phyloP scores from a whole-genome alignment of 2,888 invertebrate species.

The Pogonocherus hispidulus region DNA sequence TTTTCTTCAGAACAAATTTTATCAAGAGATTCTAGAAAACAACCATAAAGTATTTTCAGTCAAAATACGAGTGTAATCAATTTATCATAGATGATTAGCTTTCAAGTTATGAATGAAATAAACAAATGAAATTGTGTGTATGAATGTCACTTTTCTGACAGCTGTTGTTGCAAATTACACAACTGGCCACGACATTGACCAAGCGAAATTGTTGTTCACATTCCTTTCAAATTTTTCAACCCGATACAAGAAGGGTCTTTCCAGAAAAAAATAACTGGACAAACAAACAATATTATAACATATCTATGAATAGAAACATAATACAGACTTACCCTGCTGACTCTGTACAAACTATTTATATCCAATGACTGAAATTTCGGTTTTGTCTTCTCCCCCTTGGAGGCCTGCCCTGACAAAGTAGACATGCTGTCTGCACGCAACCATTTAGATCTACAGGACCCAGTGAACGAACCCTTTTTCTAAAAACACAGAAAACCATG shows the following conservation, averaged over 20 bases:
- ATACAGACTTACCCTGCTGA: slow-evolving; percentile 79
- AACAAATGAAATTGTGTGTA: background rate
- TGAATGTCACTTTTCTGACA: slow-evolving; percentile 2
- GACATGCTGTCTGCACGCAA: slow-evolving; percentile 97
- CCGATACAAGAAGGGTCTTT: background rate
- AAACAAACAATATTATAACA: slow-evolving; percentile 9
- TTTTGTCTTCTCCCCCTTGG: slow-evolving; percentile 91
- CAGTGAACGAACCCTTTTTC: slow-evolving; percentile 83
- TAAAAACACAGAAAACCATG: slow-evolving; percentile 54
- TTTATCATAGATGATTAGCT: background rate
- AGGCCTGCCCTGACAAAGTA: slow-evolving; percentile 92
- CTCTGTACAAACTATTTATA: slow-evolving; percentile 97
- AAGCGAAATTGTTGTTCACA: background rate
- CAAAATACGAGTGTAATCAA: background rate
- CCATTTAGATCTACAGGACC: slow-evolving; percentile 85
- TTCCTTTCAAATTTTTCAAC: background rate
- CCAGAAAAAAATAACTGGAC: background rate
- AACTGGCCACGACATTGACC: background rate
- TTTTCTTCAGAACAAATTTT: background rate
- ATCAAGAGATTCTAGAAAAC: background rate
- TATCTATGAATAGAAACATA: background rate
- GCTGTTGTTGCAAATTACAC: background rate
- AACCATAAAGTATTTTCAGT: background rate
- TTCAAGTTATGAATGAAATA: background rate
- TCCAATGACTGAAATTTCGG: slow-evolving; percentile 97